A percentile compares a stretch with the other conserved stretches of the same genome.
Conservation (phyloP, 2,113 vertebrate genomes). For the Hippocampus zosterae region DNA sequence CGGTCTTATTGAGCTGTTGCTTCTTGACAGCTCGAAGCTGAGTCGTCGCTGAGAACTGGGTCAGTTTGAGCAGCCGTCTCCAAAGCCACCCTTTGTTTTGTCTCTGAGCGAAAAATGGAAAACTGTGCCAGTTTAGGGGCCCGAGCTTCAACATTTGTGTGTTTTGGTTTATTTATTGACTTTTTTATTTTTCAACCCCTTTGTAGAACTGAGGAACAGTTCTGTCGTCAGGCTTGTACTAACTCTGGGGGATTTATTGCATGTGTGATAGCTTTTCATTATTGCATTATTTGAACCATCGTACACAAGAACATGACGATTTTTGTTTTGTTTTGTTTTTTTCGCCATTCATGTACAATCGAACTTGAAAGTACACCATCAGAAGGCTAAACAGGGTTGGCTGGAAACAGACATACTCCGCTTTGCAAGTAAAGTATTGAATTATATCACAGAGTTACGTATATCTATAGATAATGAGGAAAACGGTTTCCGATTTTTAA, state of each 20-base stretch:
- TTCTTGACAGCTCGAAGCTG: constrained; percentile 38
- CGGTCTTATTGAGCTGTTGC: constrained; percentile 51
- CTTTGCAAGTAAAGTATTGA: no score
- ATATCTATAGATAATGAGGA: no score
- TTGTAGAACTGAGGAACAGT: constrained; percentile 29
- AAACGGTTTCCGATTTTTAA: no score
- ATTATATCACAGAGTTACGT: no score
- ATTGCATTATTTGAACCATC: background rate
- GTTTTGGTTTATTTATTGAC: background rate
- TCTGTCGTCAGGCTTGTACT: constrained; percentile 28
- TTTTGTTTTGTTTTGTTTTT: background rate
- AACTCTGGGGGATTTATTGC: background rate
- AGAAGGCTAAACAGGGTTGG: background rate
- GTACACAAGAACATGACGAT: background rate
- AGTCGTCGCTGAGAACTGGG: constrained; percentile 52
- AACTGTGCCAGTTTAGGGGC: constrained; percentile 40
- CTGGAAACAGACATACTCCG: no score
- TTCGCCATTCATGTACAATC: constrained; percentile 15
- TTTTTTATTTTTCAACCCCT: constrained; percentile 24
- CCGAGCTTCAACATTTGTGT: constrained; percentile 35
- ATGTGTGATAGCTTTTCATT: constrained; percentile 4
- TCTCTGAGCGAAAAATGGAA: constrained; percentile 26
- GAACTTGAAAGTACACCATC: background rate
- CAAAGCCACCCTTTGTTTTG: constrained; percentile 42
- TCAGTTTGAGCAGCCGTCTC: constrained; percentile 50